phyloP scores from a whole-genome alignment of 2,797 vertebrate species.

The Protosalanx chinensis region DNA sequence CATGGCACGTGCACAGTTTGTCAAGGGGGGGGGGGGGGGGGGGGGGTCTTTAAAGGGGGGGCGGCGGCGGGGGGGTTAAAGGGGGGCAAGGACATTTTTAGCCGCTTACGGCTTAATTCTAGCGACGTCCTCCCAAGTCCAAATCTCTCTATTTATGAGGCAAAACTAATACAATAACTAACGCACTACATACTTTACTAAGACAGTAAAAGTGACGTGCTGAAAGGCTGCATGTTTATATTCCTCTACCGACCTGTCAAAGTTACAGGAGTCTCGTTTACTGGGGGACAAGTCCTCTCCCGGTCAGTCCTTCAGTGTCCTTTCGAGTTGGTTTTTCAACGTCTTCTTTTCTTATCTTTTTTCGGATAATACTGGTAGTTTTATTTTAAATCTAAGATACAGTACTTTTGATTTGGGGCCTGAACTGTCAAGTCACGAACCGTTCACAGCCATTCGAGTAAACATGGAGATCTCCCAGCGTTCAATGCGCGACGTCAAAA shows the following conservation, averaged over 20 bases:
- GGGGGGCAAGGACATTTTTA: not conserved
- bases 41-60: too few species aligned
- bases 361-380: not conserved
- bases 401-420: slow-evolving; percentile 3
- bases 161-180: too few species aligned
- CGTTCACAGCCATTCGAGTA: slow-evolving; percentile 55
- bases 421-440: slow-evolving; percentile 15
- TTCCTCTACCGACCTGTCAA: slow-evolving; percentile 5
- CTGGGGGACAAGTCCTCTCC: not conserved
- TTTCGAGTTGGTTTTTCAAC: not conserved
- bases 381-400: not conserved
- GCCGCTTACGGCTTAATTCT: not conserved
- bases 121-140: not conserved
- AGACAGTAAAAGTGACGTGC: too few species aligned
- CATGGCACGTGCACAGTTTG: not conserved
- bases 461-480: slow-evolving; percentile 61
- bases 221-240: not conserved
- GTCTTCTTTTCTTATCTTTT: not conserved
- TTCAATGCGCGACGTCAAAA: slow-evolving; percentile 41
- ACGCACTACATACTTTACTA: too few species aligned
- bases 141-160: not conserved
- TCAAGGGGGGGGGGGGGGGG: not conserved
- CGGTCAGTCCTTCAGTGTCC: not conserved
- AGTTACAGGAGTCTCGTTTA: not conserved
- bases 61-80: too few species aligned